phyloP scores from a whole-genome alignment of 2,797 vertebrate genomes.

The Nannoperca australis region DNA sequence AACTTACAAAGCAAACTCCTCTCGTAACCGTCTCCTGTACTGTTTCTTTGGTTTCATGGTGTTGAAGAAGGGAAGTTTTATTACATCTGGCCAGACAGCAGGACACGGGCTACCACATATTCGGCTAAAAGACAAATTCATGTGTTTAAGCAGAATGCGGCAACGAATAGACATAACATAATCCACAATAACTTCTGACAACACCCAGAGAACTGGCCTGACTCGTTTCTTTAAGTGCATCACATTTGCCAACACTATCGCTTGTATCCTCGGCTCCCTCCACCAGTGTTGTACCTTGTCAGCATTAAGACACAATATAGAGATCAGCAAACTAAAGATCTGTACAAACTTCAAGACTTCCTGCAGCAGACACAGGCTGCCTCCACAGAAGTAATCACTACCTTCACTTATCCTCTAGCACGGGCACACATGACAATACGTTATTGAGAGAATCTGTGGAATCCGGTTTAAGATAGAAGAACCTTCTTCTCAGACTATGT shows the following conservation, averaged over 20 bases:
- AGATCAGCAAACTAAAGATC: neutral
- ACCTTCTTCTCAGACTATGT: neutral
- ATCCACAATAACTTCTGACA: neutral
- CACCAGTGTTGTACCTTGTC: neutral
- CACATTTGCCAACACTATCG: neutral
- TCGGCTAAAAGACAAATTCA: constrained; percentile 83
- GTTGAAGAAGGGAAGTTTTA: constrained; percentile 99
- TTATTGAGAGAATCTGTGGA: neutral
- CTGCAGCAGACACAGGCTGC: neutral
- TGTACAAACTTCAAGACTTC: neutral
- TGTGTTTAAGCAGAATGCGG: constrained; percentile 10
- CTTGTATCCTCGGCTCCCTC: neutral
- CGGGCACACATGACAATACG: constrained; percentile 5
- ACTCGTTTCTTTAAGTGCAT: neutral
- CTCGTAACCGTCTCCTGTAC: constrained; percentile 94
- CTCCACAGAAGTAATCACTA: constrained; percentile 4
- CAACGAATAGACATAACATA: neutral
- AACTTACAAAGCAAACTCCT: constrained; percentile 98
- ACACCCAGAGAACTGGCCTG: constrained; percentile 17
- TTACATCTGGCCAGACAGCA: constrained; percentile 98
- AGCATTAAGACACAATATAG: too few relatives aligned
- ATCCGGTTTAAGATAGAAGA: neutral
- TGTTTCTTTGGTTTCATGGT: constrained; percentile 99
- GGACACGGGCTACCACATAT: constrained; percentile 98
- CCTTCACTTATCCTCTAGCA: constrained; percentile 17